Evolutionary conservation across 1,140 invertebrate species (phyloP).

Genomic region (Meloidogyne floridensis): DNA sequence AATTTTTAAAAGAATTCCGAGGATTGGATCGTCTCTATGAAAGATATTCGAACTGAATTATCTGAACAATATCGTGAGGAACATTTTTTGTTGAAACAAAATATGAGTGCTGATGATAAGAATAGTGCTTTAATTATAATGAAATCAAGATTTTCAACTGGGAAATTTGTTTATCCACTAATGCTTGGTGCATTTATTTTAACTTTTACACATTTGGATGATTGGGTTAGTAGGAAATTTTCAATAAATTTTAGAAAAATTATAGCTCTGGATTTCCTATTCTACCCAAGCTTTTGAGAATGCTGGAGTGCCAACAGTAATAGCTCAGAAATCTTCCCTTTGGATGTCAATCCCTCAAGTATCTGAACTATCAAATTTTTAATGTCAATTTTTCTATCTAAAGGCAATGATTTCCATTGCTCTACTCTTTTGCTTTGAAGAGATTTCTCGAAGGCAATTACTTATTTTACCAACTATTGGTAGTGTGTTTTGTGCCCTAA

Average conservation of each 20-base stretch:
- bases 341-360: constrained; percentile 48
- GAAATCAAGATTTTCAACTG: constrained; percentile 37
- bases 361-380: neutral
- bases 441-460: constrained; percentile 43
- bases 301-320: constrained; percentile 32
- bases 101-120: too few relatives aligned
- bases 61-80: too few relatives aligned
- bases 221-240: constrained; percentile 40
- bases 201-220: constrained; percentile 52
- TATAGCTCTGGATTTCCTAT: constrained; percentile 56
- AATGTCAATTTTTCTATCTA: neutral
- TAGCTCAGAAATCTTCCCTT: constrained; percentile 40
- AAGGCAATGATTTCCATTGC: constrained; percentile 41
- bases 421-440: constrained; percentile 50
- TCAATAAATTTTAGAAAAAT: neutral
- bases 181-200: constrained; percentile 48
- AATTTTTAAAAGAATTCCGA: constrained; percentile 42
- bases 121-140: constrained; percentile 13
- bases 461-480: constrained; percentile 48
- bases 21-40: constrained; percentile 47
- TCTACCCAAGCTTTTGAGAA: constrained; percentile 54
- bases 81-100: constrained; percentile 1
- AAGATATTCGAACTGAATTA: constrained; percentile 42
- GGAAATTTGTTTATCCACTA: constrained; percentile 46
- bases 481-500: constrained; percentile 36